Base-by-base conservation (phyloP, 2,797 vertebrate genomes). In the Takifugu rubripes region DNA sequence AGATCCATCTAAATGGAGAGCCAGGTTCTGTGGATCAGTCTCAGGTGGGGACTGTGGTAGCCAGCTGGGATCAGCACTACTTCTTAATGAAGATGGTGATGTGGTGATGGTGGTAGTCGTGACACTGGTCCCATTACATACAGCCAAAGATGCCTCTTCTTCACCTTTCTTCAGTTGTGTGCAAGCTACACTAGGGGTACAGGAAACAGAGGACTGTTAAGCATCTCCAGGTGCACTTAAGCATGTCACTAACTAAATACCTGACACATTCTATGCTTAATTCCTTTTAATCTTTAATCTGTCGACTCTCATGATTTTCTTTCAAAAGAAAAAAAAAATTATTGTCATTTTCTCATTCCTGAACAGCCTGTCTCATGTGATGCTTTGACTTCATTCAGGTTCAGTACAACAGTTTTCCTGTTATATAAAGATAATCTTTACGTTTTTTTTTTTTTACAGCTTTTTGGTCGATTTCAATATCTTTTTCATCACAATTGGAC, bases 181-280 rank as follows among this genome's bases (percentile, higher is more conserved):
- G 91, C 92, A 92, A 93, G 93, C 95, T 99, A 99, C 95, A 99
- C 97, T 99, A 96, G 95, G 95, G 95, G 95, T 89, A 93, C 87
- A 94, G 93, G 92, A 88, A 89, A 93, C 84, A 94, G 81, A 93
- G 84, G 93, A 92, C 87, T 87, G 88, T 98, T 96, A 98, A 94
- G 93, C 91, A 95, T 93, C 88, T 88, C 70, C 58, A 61, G 81
- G 76, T 84, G 61, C 29, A 82, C 61, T 68, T 43, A 25, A 17
- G 33, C 25, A 56, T 54, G 36, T 14, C 12, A 1, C 12, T 14
- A 40, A 40, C 36, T 40, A 40, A 40, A 40, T 40, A 40, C 12
- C 7, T 29, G 27, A 29, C 27, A 29, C 27, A 4, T 40, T 40
- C 36, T 40, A 1, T 14, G 31, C 6, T 33, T 33, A 33, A 33